A percentile compares a stretch with the other conserved stretches of the same genome.
Conservation (phyloP, 1,140 invertebrate genomes). For the Bombyx mori region ASM3026992v2 NC_085120.1:2377501-2378000, state of each 20-base stretch:
- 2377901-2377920: conserved; percentile 7
- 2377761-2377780: conserved; percentile 2
- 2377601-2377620: conserved; percentile 6
- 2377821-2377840: conserved; percentile 10
- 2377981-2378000: too few species aligned
- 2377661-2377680: conserved; percentile 1
- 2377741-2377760: too few species aligned
- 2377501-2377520: neutral
- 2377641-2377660: conserved; percentile 7
- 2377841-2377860: conserved; percentile 18
- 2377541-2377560: conserved; percentile 8
- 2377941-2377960: conserved; percentile 2
- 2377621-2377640: conserved; percentile 3
- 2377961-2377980: conserved; percentile 9
- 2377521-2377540: conserved; percentile 1
- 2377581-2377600: conserved; percentile 8
- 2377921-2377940: conserved; percentile 11
- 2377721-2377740: neutral
- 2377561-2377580: conserved; percentile 3
- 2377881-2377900: conserved; percentile 8
- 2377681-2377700: conserved; percentile 8
- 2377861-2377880: conserved; percentile 7
- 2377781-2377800: conserved; percentile 12
- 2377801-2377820: conserved; percentile 12
- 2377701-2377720: neutral